Evolutionary conservation across 2,797 vertebrate species (phyloP).

Genomic region (Phrynocephalus guinanensis): DNA sequence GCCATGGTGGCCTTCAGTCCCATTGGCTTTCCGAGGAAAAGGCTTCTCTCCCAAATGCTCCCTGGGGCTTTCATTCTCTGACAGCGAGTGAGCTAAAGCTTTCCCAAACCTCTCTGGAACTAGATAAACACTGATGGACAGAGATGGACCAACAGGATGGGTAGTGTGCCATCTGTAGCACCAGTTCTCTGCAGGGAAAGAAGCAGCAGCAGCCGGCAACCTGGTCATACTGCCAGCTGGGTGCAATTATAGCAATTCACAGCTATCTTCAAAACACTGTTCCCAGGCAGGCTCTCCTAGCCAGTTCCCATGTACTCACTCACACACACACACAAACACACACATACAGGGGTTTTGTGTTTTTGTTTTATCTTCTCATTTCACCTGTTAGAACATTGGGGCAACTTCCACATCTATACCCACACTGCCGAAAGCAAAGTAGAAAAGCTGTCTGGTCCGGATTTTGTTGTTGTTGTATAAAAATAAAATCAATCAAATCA

Average conservation of each 20-base stretch:
- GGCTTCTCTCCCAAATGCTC: conserved; percentile 37
- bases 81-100: background rate
- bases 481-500: too few relatives aligned
- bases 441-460: background rate
- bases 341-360: background rate
- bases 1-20: background rate
- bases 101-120: background rate
- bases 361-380: rapidly evolving
- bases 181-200: background rate
- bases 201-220: background rate
- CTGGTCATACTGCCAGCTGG: conserved; percentile 2
- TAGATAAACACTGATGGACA: background rate
- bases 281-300: background rate
- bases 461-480: too few relatives aligned
- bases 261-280: background rate
- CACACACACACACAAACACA: too few relatives aligned
- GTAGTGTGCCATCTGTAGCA: rapidly evolving
- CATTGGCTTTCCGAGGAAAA: background rate
- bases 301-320: too few relatives aligned
- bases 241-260: conserved; percentile 12
- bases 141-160: rapidly evolving
- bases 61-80: conserved; percentile 5
- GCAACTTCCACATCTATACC: too few relatives aligned
- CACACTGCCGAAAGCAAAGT: background rate
- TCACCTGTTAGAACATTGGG: background rate